Evolutionary conservation across 2,888 invertebrate species (phyloP), one percentile per base, ranked within the genome.

Genomic region (Rapana venosa): DNA sequence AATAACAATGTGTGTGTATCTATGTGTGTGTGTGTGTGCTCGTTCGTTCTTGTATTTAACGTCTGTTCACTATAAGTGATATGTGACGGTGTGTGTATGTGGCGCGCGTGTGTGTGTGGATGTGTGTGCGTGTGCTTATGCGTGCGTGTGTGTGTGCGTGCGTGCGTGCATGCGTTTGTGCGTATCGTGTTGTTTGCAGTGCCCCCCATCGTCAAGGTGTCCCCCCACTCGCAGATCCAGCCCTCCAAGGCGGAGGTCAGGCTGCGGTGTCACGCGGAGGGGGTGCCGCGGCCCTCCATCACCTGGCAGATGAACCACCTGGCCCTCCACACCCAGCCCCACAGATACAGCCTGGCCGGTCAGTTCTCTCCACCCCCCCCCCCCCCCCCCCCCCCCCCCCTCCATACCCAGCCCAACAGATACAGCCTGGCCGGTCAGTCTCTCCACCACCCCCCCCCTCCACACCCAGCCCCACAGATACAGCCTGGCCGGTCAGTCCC

Each of bases 181-280:
- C 8, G 47, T 61, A 26, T 74, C n/a, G 13, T 74, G 74, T 74
- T 13, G 35, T 32, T 1, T 32, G 26, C 95, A 98, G 98, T 97
- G 86, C 97, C 97, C 70, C 98, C 98, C 0, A 97, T 97, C 94
- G 98, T 98, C 26, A 97, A 97, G 92, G 97, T 98, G 11, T 97
- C 97, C 35, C 98, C 98, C 0, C 96, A 97, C 91, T 97, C 97
- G 86, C 97, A 97, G 95, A 97, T 97, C 47, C 97, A 97, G 93
- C 96, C 97, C 66, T 97, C 97, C 0, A 97, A 97, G 1, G 97
- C 97, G 93, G 97, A 97, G 93, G 97, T 97, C 0, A 97, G 97
- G 35, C 97, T 98, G 97, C 97, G 97, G 92, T 98, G 98, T 94
- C 97, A 97, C 94, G 97, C 97, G 11, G 97, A 97, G 58, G 98